Base-by-base conservation (phyloP, 2,888 invertebrate genomes). In the Lymantria dispar region DNA sequence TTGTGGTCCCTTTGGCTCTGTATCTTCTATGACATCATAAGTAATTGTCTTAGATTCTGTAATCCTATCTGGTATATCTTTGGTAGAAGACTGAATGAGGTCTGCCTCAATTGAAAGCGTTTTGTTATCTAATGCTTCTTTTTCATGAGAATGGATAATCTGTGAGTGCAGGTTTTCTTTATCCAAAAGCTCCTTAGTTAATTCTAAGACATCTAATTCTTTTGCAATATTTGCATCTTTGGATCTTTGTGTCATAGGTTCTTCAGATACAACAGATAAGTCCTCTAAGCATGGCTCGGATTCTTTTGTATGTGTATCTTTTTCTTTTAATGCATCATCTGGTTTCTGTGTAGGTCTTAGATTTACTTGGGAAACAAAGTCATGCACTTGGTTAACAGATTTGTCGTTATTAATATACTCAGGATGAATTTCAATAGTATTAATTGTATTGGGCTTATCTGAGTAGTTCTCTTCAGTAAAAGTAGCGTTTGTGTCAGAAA, bases 111-210 rank as follows among this genome's bases (percentile, higher is more conserved):
- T 3, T 0, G 31, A 14, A 43, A 12, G 40, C 10, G 29, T 1
- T 39, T 7, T 10, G 8, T 12, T n/a, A 13, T 50, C 48, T 3
- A 12, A 12, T 12, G 38, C 36, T 46, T 44, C 29, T 57, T 51
- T 59, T 0, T 10, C 9, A 42, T 54, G 48, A 10, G 47, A 43
- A 9, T 52, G 47, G 10, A 66, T 49, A 10, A 42, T 40, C 8
- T 41, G 57, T 37, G 58, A 31, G 30, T 70, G 58, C 37, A 62
- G 47, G 33, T 57, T 71, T 58, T 78, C 75, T 42, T 62, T 68
- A 8, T 76, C 68, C 31, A 78, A 51, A 36, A 74, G 52, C 43
- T 73, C 62, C 54, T 71, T 69, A 10, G 73, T 72, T 11, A 65
- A 1, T 50, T 70, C 63, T 15, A 68, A 42, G 7, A 72, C 45